Base-by-base conservation (phyloP, 2,113 vertebrate genomes). In the Ophthalmolycus amberensis region DNA sequence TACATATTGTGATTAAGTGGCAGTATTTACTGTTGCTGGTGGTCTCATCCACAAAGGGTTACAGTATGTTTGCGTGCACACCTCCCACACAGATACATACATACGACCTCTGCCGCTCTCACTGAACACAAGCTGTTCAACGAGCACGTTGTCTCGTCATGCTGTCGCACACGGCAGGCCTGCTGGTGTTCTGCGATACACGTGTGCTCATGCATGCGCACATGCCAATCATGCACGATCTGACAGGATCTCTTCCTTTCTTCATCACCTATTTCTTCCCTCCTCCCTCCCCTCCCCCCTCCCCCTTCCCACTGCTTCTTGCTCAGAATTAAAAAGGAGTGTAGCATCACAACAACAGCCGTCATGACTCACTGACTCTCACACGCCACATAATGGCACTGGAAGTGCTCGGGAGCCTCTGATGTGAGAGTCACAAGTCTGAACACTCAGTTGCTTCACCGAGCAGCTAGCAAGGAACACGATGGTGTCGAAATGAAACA, bases 301-400 rank as follows among this genome's bases (percentile, higher is more conserved):
- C 46, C 27, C 46, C 27, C 37, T 46, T 52, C 14, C 34, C 59
- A 10, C 38, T 72, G 29, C 63, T 52, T 75, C 67, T 22, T n/a
- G 32, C 29, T 59, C 42, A 15, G 37, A 7, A 27, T 48, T 44
- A 52, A 75, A 58, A 58, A 83, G 66, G 46, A 82, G 66, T 70
- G 46, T 66, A 62, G 75, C 82, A 46, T 85, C 74, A 79, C 54
- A 74, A 80, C 79, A 87, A 83, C 90, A 90, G 89, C 84, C 76
- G 89, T 79, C 82, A 56, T 93, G 93, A 93, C 77, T 93, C 93
- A 92, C 58, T 38, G 77, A 59, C 79, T 89, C 78, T 92, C 89
- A 86, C 89, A 77, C 77, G 77, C 72, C 79, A 76, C 71, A 89
- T 82, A 84, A 85, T 77, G 76, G 79, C 10, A 62, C 86, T 67